These are phyloP conservation scores for Notodonta dromedarius DNA, from an alignment of 2,888 invertebrate species.

Conservation along the genomic window DNA sequence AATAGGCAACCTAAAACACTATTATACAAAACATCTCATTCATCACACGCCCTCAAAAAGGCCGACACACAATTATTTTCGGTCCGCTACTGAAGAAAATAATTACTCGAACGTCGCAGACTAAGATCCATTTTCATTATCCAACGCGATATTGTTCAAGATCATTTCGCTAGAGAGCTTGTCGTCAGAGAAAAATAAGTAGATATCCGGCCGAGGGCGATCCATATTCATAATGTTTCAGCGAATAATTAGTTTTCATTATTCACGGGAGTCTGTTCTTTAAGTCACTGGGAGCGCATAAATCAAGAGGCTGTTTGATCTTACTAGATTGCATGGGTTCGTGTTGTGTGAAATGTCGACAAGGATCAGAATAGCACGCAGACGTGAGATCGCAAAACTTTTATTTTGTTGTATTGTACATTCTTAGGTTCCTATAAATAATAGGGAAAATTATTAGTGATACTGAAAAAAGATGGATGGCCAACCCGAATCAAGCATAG, in stretches of 20 bases:
- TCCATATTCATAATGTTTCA: slow-evolving; percentile 63
- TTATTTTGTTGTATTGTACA: too few species aligned
- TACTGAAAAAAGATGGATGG: too few species aligned
- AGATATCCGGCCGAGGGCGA: slow-evolving; percentile 43
- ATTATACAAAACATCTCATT: not conserved
- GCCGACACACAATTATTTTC: slow-evolving; percentile 1
- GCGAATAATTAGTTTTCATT: slow-evolving; percentile 66
- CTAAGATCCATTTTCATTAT: slow-evolving; percentile 55
- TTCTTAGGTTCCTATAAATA: too few species aligned
- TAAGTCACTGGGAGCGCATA: not conserved
- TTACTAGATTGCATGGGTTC: slow-evolving; percentile 9
- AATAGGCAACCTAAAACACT: not conserved
- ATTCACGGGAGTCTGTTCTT: slow-evolving; percentile 36
- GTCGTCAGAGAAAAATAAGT: slow-evolving; percentile 54
- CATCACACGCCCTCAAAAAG: not conserved
- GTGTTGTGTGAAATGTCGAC: not conserved
- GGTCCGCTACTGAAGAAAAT: slow-evolving; percentile 24
- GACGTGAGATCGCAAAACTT: too few species aligned
- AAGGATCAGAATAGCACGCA: too few species aligned
- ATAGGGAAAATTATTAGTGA: too few species aligned
- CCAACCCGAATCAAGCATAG: too few species aligned
- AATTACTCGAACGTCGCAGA: slow-evolving; percentile 28
- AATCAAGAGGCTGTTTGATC: not conserved
- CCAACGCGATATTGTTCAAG: slow-evolving; percentile 47
- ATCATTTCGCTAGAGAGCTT: slow-evolving; percentile 40